Base-by-base conservation (phyloP, 2,888 invertebrate genomes). In the Protonemura montana region DNA sequence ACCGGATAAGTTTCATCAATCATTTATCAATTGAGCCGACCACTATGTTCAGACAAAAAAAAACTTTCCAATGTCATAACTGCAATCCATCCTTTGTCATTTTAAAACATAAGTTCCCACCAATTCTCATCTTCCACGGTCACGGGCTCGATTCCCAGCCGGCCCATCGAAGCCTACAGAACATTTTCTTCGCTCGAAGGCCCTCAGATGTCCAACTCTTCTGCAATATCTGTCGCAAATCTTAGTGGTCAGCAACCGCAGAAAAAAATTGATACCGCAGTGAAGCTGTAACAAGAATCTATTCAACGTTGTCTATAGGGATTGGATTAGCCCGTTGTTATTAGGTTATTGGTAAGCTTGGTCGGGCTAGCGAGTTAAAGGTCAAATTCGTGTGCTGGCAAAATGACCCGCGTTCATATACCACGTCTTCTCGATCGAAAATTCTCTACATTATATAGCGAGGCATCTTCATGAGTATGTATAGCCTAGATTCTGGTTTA, bases 321-420 rank as follows among this genome's bases (percentile, higher is more conserved):
- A 7, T 78, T 0, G n/a, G 78, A 28, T 27, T 78, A 27, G 27
- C 78, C 78, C 27, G 27, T 78, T 78, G 78, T 78, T 78, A 78
- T 78, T 78, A 26, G 78, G 78, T 78, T 78, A 78, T 78, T 78
- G 78, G 78, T 78, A 16, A 7, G 28, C 27, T 27, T 25, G 78
- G 3, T 26, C 27, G 26, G 16, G 76, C n/a, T 25, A 2, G 76
- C 26, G 76, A 76, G 78, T 0, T 25, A 78, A n/a, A 78, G 78
- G 26, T 78, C 78, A 78, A 0, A 5, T 26, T 78, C 78, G 78
- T 78, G 78, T 78, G 78, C 78, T 10, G 28, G n/a, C 26, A 10
- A 26, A 26, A 26, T 78, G 78, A 78, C 78, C 78, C 28, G 26
- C 25, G 21, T 10, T 35, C 78, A 26, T 78, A 78, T 7, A 28